A percentile compares a stretch with the other conserved stretches of the same genome.
These are phyloP conservation scores for Drosophila nannoptera DNA, from an alignment of 1,140 invertebrate genomes.

Conservation along the genomic window DNA sequence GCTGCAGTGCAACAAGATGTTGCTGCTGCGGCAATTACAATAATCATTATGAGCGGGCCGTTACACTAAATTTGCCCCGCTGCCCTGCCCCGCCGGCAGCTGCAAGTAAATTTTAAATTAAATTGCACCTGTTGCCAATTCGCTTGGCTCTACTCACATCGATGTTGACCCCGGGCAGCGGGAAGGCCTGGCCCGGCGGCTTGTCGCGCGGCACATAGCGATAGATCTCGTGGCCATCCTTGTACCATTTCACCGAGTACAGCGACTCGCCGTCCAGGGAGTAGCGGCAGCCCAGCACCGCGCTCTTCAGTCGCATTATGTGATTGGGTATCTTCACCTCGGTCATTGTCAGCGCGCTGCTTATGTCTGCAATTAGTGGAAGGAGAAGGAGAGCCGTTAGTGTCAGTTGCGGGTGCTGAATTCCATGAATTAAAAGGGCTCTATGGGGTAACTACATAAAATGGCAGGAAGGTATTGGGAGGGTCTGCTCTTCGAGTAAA, in stretches of 20 bases:
- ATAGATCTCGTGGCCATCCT: conserved; percentile 92
- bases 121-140: conserved; percentile 55
- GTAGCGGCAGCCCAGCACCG: conserved; percentile 87
- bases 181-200: conserved; percentile 87
- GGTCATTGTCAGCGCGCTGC: conserved; percentile 82
- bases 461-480: no score
- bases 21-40: conserved; percentile 60
- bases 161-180: conserved; percentile 87
- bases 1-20: conserved; percentile 38
- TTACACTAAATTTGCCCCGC: conserved; percentile 63
- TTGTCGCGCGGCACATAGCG: conserved; percentile 87
- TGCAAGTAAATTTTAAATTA: conserved; percentile 76
- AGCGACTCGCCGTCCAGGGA: conserved; percentile 88
- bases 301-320: conserved; percentile 84
- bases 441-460: no score
- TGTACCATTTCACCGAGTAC: conserved; percentile 94
- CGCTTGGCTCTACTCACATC: conserved; percentile 83
- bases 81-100: conserved; percentile 39
- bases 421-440: neutral
- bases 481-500: no score
- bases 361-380: conserved; percentile 74
- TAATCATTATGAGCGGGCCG: conserved; percentile 72
- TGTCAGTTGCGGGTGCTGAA: conserved; percentile 35
- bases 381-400: conserved; percentile 31
- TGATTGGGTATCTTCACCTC: conserved; percentile 85